These are phyloP conservation scores for Callithrix jacchus DNA, from an alignment of 2,113 vertebrate genomes.

Conservation along the genomic window DNA sequence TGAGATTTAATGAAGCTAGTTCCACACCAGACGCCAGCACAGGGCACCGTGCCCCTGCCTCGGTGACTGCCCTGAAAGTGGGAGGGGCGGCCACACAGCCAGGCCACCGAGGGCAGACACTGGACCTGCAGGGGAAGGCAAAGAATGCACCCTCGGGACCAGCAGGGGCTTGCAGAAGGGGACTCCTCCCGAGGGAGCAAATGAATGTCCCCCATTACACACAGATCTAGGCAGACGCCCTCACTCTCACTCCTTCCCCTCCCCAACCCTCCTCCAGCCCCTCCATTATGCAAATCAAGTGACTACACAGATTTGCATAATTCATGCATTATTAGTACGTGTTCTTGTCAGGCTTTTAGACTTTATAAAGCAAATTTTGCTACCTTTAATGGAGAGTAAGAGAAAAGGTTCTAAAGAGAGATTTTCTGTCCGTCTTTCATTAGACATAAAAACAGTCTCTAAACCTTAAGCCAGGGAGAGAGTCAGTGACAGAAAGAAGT, in stretches of 20 bases:
- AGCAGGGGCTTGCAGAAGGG: not conserved
- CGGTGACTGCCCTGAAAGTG: not conserved
- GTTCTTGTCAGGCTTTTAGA: conserved; percentile 55
- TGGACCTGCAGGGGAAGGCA: not conserved
- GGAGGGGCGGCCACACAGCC: fast-evolving
- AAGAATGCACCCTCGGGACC: not conserved
- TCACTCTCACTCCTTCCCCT: not conserved
- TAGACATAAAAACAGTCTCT: conserved; percentile 11
- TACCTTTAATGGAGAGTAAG: conserved; percentile 48
- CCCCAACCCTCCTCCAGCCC: not conserved
- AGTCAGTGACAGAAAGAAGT: not conserved
- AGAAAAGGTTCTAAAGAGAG: conserved; percentile 33
- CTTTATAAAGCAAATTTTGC: conserved; percentile 54
- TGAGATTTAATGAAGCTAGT: conserved; percentile 20
- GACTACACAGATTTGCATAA: conserved; percentile 61
- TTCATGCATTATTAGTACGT: conserved; percentile 45
- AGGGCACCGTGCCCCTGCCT: not conserved
- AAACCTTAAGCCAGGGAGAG: not conserved
- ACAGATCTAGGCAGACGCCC: not conserved
- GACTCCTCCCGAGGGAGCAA: not conserved
- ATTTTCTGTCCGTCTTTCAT: conserved; percentile 26
- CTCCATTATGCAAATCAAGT: conserved; percentile 66
- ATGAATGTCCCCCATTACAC: not conserved
- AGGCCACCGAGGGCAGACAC: not conserved
- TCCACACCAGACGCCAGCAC: not conserved